Evolutionary conservation across 2,888 invertebrate genomes (phyloP), one percentile per base, ranked within the genome.

Genomic region (Troides helena): DNA sequence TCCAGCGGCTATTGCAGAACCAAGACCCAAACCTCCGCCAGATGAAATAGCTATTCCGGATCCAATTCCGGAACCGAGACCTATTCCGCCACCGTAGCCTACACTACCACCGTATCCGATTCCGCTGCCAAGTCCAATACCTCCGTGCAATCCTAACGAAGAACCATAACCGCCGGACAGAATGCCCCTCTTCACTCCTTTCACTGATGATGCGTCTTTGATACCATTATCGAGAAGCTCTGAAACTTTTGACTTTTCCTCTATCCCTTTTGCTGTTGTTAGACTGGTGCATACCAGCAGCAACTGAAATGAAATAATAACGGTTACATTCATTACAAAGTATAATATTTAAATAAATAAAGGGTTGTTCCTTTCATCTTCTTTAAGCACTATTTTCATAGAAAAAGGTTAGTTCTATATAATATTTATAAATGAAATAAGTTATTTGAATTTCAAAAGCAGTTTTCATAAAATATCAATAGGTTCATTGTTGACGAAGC

Each of bases 131-230:
- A 74, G 21, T 81, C 75, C 76, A 10, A 74, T 18, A 8, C 46
- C 46, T 46, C 46, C 46, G 46, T 46, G 46, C 46, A 46, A 46
- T 0, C 73, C 76, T 30, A 73, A 71, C 17, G 72, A 65, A 8
- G 74, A 72, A 10, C 73, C 74, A 64, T 74, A 75, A 36, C 76
- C 74, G 7, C 81, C 81, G 0, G 78, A 77, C 61, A 78, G 76
- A 7, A 89, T 85, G 58, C 87, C 86, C 70, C 92, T 81, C 75
- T 92, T 92, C 18, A 87, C 82, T 0, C 85, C 87, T 71, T 91
- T 92, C 1, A 82, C 88, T 7, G 85, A 75, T 3, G 81, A 76
- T 17, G 79, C 75, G n/a, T 90, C 89, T 69, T 87, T 89, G 39
- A 91, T 87, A 14, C 89, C 90, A 56, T 86, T 85, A 71, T 87